Base-by-base conservation (phyloP, 2,888 invertebrate species). In the Tenodera sinensis region DNA sequence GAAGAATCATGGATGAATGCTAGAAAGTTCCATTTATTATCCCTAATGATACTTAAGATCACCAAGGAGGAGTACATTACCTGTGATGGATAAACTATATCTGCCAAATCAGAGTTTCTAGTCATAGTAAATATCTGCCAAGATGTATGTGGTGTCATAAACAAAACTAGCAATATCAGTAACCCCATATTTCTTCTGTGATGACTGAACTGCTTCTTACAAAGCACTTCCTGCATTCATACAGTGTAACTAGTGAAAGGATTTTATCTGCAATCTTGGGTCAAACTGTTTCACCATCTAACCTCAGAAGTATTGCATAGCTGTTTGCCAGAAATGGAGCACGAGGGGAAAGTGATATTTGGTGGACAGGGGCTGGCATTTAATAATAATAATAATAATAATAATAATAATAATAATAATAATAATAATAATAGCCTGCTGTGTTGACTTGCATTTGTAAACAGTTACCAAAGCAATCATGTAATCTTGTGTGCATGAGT, bases 31-130 rank as follows among this genome's bases (percentile, higher is more conserved):
- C 54, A 71, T 20, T 71, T 3, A 0, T 20, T 71, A 25, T 30
- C 30, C 4, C 2, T 30, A 71, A 15, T 14, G 14, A 1, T 2
- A 6, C 8, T 6, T 71, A 25, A 71, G 54, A 71, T 71, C 54
- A 71, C 25, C 15, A 71, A 20, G 3, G 20, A 20, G 15, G 15
- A 54, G 1, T 4, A 14, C 3, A 4, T 54, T 87, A 87, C 87
- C 87, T 87, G 87, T 30, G 87, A 82, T 28, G 42, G 87, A 34
- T 87, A 87, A 15, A 87, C 42, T 34, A 87, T 28, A n/a, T 87
- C 87, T 34, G 83, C 71, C 1, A 34, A 27, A 15, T 87, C 83
- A 25, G 87, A 87, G 12, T 83, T 83, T 28, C 82, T 20, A n/a
- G 30, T 87, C 14, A 83, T 83, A 6, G 8, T 47, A 83, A 87